Conservation (phyloP, 2,888 invertebrate species). For the Pollenia griseotomentosa region DNA sequence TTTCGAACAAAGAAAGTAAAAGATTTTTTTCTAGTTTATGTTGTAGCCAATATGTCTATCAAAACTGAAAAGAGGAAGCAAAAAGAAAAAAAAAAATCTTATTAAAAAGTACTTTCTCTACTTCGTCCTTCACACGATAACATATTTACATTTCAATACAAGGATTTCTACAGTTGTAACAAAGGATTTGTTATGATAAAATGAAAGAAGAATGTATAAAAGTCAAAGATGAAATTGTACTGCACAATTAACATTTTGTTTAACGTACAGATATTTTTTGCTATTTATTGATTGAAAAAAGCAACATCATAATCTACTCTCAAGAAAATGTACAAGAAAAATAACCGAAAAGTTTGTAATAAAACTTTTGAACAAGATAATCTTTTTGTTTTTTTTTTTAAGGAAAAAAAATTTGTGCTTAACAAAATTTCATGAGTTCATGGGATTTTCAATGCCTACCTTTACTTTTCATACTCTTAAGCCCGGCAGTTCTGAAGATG, state of each 20-base stretch:
- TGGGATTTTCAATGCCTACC: conserved; percentile 27
- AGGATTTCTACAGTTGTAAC: not conserved
- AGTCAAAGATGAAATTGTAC: not conserved
- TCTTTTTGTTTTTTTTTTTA: conserved; percentile 28
- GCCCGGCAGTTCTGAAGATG: too few relatives aligned
- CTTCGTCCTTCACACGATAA: not conserved
- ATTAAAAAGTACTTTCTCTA: not conserved
- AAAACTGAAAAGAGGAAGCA: not conserved
- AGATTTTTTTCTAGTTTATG: conserved; percentile 47
- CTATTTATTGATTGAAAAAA: conserved; percentile 12
- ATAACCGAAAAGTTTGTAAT: conserved; percentile 39
- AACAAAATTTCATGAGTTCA: conserved; percentile 50
- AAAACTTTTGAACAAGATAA: conserved; percentile 66
- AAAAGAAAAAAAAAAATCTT: not conserved
- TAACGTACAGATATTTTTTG: conserved; percentile 33
- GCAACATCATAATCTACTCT: conserved; percentile 8
- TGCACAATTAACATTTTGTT: conserved; percentile 33
- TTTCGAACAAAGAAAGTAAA: conserved; percentile 19
- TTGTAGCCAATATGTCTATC: conserved; percentile 64
- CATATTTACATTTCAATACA: conserved; percentile 55
- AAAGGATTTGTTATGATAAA: not conserved
- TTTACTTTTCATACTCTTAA: not conserved
- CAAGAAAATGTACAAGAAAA: conserved; percentile 36
- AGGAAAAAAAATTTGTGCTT: conserved; percentile 2
- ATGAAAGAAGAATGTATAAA: not conserved